Conservation (phyloP, 2,113 vertebrate genomes). For the Triplophysa tibetana region DNA sequence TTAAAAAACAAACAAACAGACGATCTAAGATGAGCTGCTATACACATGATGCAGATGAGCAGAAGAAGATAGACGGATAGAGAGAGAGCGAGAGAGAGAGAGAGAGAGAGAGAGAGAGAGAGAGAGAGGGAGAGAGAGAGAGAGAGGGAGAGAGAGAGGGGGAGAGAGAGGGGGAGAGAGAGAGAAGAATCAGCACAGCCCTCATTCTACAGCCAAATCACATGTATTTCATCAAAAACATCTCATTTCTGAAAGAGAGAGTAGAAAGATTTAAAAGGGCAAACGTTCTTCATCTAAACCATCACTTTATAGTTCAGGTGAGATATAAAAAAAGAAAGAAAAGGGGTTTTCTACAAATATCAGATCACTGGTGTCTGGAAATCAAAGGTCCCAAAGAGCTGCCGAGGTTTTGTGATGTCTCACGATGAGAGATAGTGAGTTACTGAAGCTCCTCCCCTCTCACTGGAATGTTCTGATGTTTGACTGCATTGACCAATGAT, state of each 20-base stretch:
- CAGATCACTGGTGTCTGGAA: slow-evolving; percentile 70
- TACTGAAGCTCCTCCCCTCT: slow-evolving; percentile 52
- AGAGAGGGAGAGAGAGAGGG: background rate
- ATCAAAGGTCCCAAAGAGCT: slow-evolving; percentile 80
- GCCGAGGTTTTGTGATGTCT: slow-evolving; percentile 68
- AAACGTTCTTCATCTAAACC: slow-evolving; percentile 52
- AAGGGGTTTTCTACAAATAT: slow-evolving; percentile 67
- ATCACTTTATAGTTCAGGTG: slow-evolving; percentile 29
- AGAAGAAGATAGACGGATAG: background rate
- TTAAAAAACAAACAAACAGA: slow-evolving; percentile 67
- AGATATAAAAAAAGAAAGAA: slow-evolving; percentile 71
- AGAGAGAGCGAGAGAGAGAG: too few species aligned
- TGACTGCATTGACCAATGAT: slow-evolving; percentile 67
- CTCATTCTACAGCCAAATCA: background rate
- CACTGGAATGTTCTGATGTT: slow-evolving; percentile 77
- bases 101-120: too few species aligned
- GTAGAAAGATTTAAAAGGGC: slow-evolving; percentile 62
- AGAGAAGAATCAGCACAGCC: slow-evolving; percentile 8
- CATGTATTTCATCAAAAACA: slow-evolving; percentile 39
- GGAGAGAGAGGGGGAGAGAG: too few species aligned
- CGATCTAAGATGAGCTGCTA: background rate
- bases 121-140: too few species aligned
- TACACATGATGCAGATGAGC: background rate
- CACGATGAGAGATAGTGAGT: slow-evolving; percentile 55
- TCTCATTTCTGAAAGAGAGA: slow-evolving; percentile 38